These are phyloP conservation scores for Dryomyza anilis DNA, from an alignment of 2,888 invertebrate species.

Conservation along the genomic window DNA sequence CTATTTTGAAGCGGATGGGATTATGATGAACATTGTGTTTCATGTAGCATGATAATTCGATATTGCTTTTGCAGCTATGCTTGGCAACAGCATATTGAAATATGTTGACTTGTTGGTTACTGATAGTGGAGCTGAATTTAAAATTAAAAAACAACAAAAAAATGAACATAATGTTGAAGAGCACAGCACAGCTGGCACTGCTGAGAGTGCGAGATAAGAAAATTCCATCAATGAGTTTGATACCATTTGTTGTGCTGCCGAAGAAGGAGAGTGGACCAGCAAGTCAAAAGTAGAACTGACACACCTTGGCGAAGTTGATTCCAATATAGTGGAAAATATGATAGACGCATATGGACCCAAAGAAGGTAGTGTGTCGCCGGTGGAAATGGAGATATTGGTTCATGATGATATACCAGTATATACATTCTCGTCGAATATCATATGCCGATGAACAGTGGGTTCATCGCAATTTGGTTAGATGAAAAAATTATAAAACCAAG, in stretches of 20 bases:
- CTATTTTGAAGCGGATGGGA: too few species aligned
- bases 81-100: not conserved
- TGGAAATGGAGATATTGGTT: too few species aligned
- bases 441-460: too few species aligned
- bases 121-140: not conserved
- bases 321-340: not conserved
- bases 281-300: too few species aligned
- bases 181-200: too few species aligned
- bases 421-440: too few species aligned
- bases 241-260: not conserved
- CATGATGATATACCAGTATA: too few species aligned
- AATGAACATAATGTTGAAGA: not conserved
- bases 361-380: not conserved
- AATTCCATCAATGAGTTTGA: not conserved
- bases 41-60: not conserved
- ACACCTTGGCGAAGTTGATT: not conserved
- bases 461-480: too few species aligned
- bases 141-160: not conserved
- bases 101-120: not conserved
- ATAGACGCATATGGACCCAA: not conserved
- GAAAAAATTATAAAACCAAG: too few species aligned
- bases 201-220: not conserved
- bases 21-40: too few species aligned
- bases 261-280: not conserved
- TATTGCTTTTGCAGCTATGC: not conserved